Percentiles rank a stretch among this genome's conserved stretches.
phyloP scores from a whole-genome alignment of 2,797 vertebrate species.

The Steatocranus sp. region DNA sequence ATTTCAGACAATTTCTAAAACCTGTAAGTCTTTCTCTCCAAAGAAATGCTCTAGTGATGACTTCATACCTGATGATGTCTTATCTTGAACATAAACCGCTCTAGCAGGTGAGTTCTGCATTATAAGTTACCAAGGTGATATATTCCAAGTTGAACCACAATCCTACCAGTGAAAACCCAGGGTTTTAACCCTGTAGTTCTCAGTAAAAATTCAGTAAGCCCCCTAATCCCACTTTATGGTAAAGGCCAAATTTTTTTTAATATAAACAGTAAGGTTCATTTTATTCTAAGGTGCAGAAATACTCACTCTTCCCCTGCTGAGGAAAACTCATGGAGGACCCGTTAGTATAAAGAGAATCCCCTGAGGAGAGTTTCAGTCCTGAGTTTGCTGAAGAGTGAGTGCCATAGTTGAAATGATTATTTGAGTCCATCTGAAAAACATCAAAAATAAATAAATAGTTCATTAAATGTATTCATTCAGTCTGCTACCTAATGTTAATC shows the following conservation, averaged over 20 bases:
- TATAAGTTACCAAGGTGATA: not conserved
- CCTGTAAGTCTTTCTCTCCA: not conserved
- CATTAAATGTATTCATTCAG: not conserved
- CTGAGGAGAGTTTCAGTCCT: conserved; percentile 95
- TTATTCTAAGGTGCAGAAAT: not conserved
- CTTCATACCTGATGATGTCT: not conserved
- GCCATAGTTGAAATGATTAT: conserved; percentile 92
- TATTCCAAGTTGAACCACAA: not conserved
- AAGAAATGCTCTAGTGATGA: not conserved
- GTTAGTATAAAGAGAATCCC: conserved; percentile 90
- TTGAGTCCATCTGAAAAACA: conserved; percentile 88
- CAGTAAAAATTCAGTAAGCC: not conserved
- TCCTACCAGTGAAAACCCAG: not conserved
- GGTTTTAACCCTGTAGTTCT: not conserved
- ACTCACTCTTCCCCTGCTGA: conserved; percentile 93
- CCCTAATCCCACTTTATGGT: not conserved
- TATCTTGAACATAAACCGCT: not conserved
- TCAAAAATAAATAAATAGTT: not conserved
- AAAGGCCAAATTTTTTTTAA: not conserved
- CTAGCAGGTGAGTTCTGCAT: not conserved
- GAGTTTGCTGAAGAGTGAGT: conserved; percentile 90
- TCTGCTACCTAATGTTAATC: not conserved
- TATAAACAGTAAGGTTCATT: not conserved
- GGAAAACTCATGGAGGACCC: conserved; percentile 89
- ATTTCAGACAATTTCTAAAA: not conserved